Evolutionary conservation across 2,113 vertebrate species (phyloP).

Genomic region (Euleptes europaea): DNA sequence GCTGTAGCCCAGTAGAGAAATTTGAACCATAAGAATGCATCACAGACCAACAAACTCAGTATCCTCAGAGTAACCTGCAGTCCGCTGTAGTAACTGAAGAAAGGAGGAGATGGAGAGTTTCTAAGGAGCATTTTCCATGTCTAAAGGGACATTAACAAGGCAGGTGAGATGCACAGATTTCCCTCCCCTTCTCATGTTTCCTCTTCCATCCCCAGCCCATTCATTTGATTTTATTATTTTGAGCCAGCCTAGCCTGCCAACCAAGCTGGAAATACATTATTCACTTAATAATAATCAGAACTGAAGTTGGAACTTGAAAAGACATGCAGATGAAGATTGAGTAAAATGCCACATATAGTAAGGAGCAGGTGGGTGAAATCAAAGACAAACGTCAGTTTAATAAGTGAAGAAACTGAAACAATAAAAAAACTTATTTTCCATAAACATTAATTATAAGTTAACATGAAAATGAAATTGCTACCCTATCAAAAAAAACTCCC

Average conservation of each 20-base stretch:
- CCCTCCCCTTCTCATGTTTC: slow-evolving; percentile 20
- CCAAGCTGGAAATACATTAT: slow-evolving; percentile 55
- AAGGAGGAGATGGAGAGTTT: too few relatives aligned
- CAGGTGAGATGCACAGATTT: slow-evolving; percentile 43
- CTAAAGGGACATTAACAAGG: slow-evolving; percentile 37
- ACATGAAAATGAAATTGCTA: slow-evolving; percentile 15
- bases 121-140: slow-evolving; percentile 10
- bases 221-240: slow-evolving; percentile 13
- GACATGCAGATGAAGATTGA: slow-evolving; percentile 1
- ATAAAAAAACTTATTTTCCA: neutral
- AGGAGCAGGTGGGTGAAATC: neutral
- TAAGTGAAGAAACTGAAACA: slow-evolving; percentile 5
- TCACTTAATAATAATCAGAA: slow-evolving; percentile 60
- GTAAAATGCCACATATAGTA: neutral
- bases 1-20: too few relatives aligned
- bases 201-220: slow-evolving; percentile 18
- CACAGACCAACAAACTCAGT: too few relatives aligned
- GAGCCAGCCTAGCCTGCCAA: slow-evolving; percentile 46
- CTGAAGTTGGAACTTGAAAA: slow-evolving; percentile 47
- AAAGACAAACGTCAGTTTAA: neutral
- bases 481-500: slow-evolving; percentile 21
- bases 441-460: slow-evolving; percentile 19
- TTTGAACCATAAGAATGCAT: too few relatives aligned
- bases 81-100: too few relatives aligned
- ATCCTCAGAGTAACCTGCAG: too few relatives aligned